Evolutionary conservation across 2,888 invertebrate species (phyloP), one percentile per base, ranked within the genome.

Genomic region (Diarsia mendica): DNA sequence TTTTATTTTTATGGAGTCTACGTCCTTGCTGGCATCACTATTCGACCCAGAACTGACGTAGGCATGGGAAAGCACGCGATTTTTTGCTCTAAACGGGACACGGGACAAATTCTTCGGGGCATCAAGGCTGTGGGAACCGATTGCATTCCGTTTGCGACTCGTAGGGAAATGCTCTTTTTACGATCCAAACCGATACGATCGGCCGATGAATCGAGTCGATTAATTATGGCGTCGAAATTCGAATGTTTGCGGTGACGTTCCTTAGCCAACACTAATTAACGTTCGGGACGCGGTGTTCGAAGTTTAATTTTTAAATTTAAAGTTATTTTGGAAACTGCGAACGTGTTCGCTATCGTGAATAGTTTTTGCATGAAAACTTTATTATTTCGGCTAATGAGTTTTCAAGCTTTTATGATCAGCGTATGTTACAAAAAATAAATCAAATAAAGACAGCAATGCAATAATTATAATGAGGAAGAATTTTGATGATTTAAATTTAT

Each of bases 71-170:
- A 96, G 95, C 92, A 89, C 88, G 93, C 93, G 85, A 92, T 91
- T 96, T 96, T 96, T 96, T 96, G 95, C 91, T 89, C 90, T 85
- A 89, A 90, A 90, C 90, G 91, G 91, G 91, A 89, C 89, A 89
- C 88, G 87, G 91, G 92, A 92, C 91, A 92, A 91, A 94, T 93
- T 93, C 94, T 92, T 93, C 86, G 87, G 87, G 88, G 89, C 91
- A 88, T 91, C 95, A 94, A 94, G 94, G 94, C 91, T 95, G 94
- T 96, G 96, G 95, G 96, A 96, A 96, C 95, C 95, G 93, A 95
- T 95, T 90, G 92, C 94, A 96, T 96, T 95, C 95, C 93, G 77
- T 78, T 83, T 88, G 85, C 82, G 86, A 87, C 87, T 88, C 87
- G 88, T 90, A 94, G 94, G 94, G 94, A 95, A 95, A 95, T 94